Percentiles rank a stretch among this genome's conserved stretches.
phyloP scores from a whole-genome alignment of 2,888 invertebrate genomes.

The Andrena hattorfiana region DNA sequence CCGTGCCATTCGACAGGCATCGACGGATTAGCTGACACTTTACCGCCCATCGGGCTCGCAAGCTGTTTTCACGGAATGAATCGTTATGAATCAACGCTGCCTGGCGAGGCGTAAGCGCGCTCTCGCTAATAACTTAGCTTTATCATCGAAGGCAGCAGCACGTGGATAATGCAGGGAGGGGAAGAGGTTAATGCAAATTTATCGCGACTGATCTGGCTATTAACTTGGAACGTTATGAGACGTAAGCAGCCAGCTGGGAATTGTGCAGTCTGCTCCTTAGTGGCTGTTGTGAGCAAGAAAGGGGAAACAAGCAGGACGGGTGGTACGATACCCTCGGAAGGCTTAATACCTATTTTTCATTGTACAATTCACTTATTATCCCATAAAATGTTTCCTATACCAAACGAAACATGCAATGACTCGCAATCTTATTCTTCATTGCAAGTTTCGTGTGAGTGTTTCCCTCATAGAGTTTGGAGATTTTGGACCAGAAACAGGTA shows the following conservation, averaged over 20 bases:
- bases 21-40: slow-evolving; percentile 44
- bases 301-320: slow-evolving; percentile 29
- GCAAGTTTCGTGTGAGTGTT: background rate
- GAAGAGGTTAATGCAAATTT: slow-evolving; percentile 60
- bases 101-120: slow-evolving; percentile 33
- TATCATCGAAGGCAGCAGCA: slow-evolving; percentile 57
- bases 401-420: too few species aligned
- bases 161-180: slow-evolving; percentile 45
- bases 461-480: background rate
- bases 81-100: slow-evolving; percentile 59
- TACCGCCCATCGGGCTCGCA: slow-evolving; percentile 26
- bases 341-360: slow-evolving; percentile 25
- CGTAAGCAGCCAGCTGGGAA: slow-evolving; percentile 50
- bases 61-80: slow-evolving; percentile 40
- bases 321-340: slow-evolving; percentile 10
- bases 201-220: slow-evolving; percentile 67
- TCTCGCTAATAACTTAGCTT: slow-evolving; percentile 58
- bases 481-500: background rate
- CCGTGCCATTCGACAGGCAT: slow-evolving; percentile 2
- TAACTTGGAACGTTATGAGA: slow-evolving; percentile 66
- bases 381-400: background rate
- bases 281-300: slow-evolving; percentile 35
- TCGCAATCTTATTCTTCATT: background rate
- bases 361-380: background rate
- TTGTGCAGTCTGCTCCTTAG: slow-evolving; percentile 35